Percentiles rank a stretch among this genome's conserved stretches.
Evolutionary conservation across 1,140 invertebrate genomes (phyloP).

Genomic region (Samia ricini): DNA sequence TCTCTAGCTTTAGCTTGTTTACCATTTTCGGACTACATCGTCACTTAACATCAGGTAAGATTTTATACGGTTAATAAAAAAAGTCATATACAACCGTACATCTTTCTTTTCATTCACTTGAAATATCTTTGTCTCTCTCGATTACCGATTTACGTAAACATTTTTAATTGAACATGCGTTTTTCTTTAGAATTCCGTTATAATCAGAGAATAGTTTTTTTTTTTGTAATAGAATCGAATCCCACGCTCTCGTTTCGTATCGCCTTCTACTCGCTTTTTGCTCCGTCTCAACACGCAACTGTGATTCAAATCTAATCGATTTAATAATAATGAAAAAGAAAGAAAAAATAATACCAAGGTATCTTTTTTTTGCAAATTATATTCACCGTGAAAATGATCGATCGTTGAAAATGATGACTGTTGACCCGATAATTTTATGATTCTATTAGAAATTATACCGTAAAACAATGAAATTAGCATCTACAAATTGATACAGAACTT

Average conservation of each 20-base stretch:
- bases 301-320: background rate
- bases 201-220: background rate
- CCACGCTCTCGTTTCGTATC: slow-evolving; percentile 5
- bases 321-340: background rate
- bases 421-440: no score
- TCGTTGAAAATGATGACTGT: no score
- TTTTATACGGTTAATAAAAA: no score
- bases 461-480: no score
- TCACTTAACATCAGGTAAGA: no score
- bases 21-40: no score
- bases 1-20: no score
- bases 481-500: no score
- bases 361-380: background rate
- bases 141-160: slow-evolving; percentile 4
- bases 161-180: background rate
- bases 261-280: slow-evolving; percentile 2
- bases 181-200: slow-evolving; percentile 9
- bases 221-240: slow-evolving; percentile 3
- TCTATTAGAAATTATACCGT: no score
- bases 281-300: background rate
- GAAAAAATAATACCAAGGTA: background rate
- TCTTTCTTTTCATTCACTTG: no score
- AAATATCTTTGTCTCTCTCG: no score
- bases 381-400: background rate
- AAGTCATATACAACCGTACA: no score